phyloP scores from a whole-genome alignment of 2,113 vertebrate genomes.

The Anolis carolinensis region DNA sequence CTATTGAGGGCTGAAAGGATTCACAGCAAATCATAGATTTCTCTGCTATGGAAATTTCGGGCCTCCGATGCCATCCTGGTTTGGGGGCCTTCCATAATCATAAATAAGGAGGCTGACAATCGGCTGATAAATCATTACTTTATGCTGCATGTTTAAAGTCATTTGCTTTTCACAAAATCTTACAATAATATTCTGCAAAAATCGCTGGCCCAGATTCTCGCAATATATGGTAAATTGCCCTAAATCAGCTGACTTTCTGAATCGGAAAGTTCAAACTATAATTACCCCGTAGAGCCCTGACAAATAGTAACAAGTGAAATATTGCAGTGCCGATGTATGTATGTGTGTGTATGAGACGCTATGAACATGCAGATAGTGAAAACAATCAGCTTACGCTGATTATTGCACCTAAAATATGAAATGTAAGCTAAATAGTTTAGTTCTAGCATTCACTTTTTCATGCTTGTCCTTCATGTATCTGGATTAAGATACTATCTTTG shows the following conservation, averaged over 20 bases:
- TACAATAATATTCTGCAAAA: constrained; percentile 72
- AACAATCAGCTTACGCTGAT: neutral
- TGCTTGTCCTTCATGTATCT: constrained; percentile 18
- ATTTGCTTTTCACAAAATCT: constrained; percentile 76
- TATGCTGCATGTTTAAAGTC: constrained; percentile 73
- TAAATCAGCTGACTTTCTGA: constrained; percentile 77
- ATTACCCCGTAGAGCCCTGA: constrained; percentile 75
- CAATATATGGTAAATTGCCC: constrained; percentile 76
- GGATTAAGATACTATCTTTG: neutral
- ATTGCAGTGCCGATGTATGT: neutral
- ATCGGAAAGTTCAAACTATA: constrained; percentile 86
- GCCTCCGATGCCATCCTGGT: constrained; percentile 72
- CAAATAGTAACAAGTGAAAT: constrained; percentile 60
- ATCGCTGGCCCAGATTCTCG: constrained; percentile 77
- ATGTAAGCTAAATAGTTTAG: constrained; percentile 46
- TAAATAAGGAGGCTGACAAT: constrained; percentile 84
- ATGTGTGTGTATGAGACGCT: neutral
- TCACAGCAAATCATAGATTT: constrained; percentile 83
- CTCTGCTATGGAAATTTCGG: constrained; percentile 84
- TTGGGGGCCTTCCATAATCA: constrained; percentile 77
- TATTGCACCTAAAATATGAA: constrained; percentile 33
- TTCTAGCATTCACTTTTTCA: neutral
- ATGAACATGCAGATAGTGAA: neutral
- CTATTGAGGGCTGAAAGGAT: constrained; percentile 86
- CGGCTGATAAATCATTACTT: constrained; percentile 80